Conservation (phyloP, 2,888 invertebrate genomes). For the Thecophora atra region DNA sequence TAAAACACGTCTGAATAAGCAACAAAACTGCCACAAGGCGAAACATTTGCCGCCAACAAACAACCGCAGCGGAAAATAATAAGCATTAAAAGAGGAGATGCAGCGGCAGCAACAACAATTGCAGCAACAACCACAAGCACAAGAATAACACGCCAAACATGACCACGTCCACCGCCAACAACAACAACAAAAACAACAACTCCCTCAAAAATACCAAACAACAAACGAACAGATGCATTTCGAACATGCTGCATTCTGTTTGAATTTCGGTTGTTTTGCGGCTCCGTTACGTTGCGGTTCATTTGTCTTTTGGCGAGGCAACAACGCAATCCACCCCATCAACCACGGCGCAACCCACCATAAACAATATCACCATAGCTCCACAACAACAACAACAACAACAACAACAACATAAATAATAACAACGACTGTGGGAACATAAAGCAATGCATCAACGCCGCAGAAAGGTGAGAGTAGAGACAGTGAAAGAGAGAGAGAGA, state of each 20-base stretch:
- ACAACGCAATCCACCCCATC: not conserved
- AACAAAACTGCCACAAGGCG: too few species aligned
- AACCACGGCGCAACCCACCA: not conserved
- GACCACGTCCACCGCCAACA: not conserved
- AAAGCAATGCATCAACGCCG: not conserved
- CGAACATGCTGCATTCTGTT: conserved; percentile 9
- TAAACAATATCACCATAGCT: conserved; percentile 3
- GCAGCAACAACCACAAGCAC: not conserved
- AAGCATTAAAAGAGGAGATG: not conserved
- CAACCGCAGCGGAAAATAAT: not conserved
- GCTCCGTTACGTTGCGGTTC: conserved; percentile 31
- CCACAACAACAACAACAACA: not conserved
- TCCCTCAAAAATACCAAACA: not conserved
- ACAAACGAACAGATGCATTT: conserved; percentile 30
- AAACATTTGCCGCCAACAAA: not conserved
- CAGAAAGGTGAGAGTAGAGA: not conserved
- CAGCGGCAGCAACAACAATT: not conserved
- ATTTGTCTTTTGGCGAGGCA: conserved; percentile 28
- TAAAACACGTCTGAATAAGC: too few species aligned
- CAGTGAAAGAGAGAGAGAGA: conserved; percentile 34
- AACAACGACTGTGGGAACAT: not conserved
- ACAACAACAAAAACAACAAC: conserved; percentile 10
- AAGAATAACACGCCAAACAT: not conserved
- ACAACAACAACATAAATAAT: not conserved
- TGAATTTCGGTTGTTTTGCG: conserved; percentile 34